phyloP scores from a whole-genome alignment of 2,888 invertebrate genomes.

The Tachina fera region DNA sequence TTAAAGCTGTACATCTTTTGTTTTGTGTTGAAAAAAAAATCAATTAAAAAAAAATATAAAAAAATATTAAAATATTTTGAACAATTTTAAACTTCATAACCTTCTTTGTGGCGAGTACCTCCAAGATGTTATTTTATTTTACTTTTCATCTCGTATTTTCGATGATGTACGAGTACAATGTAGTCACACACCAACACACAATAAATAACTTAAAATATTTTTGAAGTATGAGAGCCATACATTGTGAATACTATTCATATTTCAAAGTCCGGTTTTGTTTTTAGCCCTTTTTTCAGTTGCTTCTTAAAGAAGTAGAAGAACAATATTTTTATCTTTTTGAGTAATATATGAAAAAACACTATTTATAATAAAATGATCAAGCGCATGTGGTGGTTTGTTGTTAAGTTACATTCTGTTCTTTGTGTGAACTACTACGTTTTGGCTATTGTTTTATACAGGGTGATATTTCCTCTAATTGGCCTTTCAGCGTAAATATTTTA shows the following conservation, averaged over 20 bases:
- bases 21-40: conserved; percentile 15
- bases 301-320: background rate
- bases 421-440: background rate
- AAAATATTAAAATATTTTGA: conserved; percentile 16
- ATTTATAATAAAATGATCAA: conserved; percentile 59
- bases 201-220: conserved; percentile 9
- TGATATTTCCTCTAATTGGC: background rate
- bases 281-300: conserved; percentile 43
- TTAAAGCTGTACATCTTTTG: conserved; percentile 7
- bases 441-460: conserved; percentile 2
- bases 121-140: conserved; percentile 47
- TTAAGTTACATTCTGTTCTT: background rate
- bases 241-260: conserved; percentile 21
- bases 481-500: background rate
- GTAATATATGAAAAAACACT: conserved; percentile 23
- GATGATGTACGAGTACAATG: conserved; percentile 12
- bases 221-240: conserved; percentile 18
- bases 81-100: conserved; percentile 53
- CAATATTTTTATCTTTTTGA: conserved; percentile 11
- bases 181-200: background rate
- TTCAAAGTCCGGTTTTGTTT: conserved; percentile 55
- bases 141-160: background rate
- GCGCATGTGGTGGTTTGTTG: conserved; percentile 46
- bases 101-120: conserved; percentile 32
- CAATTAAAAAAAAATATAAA: conserved; percentile 20